Conservation (phyloP, 2,797 vertebrate species). For the Crocodylus rhombifer region DNA sequence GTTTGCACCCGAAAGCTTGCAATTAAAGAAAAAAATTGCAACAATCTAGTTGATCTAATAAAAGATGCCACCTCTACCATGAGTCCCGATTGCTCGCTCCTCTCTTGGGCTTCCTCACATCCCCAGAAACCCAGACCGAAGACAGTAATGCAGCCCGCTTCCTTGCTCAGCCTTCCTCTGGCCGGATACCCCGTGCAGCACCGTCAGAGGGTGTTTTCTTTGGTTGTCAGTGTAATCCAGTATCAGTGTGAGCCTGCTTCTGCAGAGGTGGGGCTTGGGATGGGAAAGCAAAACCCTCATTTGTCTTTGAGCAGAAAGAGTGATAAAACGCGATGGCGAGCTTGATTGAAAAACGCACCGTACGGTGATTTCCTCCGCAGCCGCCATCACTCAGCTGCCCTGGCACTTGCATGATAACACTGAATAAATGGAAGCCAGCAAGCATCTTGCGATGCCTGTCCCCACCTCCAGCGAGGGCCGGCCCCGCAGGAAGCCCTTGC, state of each 20-base stretch:
- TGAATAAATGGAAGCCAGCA: slow-evolving; percentile 18
- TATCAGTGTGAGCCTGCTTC: slow-evolving; percentile 7
- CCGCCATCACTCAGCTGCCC: not conserved
- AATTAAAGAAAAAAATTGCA: too few species aligned
- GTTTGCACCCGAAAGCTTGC: too few species aligned
- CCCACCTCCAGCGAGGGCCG: not conserved
- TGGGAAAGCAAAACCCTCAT: not conserved
- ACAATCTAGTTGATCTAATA: too few species aligned
- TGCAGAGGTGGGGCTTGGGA: not conserved
- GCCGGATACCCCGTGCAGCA: slow-evolving; percentile 20
- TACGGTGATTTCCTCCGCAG: slow-evolving; percentile 13
- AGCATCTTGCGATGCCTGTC: not conserved
- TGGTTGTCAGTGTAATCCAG: slow-evolving; percentile 11
- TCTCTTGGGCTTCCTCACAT: not conserved
- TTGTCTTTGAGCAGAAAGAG: not conserved
- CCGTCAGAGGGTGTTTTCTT: not conserved
- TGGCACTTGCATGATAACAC: not conserved
- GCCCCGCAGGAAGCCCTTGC: not conserved
- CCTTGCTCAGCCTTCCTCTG: not conserved
- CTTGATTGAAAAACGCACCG: slow-evolving; percentile 14
- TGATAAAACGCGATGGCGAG: slow-evolving; percentile 37
- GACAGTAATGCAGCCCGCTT: slow-evolving; percentile 20
- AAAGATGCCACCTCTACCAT: too few species aligned
- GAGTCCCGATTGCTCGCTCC: too few species aligned
- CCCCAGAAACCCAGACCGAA: not conserved